Base-by-base conservation (phyloP, 2,888 invertebrate species). In the Hyposoter didymator region DNA sequence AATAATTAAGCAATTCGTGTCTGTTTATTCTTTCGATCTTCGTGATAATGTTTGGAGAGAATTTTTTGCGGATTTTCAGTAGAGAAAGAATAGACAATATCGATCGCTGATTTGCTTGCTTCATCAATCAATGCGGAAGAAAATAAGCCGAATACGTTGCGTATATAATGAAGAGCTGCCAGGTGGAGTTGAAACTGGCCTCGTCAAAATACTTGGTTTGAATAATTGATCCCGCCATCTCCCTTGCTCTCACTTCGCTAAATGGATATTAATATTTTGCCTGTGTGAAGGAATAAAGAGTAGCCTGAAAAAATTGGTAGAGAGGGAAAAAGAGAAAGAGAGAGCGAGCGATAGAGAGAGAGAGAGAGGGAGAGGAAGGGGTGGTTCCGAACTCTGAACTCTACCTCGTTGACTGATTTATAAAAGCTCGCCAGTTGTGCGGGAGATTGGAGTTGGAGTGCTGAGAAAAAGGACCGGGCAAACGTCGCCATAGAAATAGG, bases 221-320 rank as follows among this genome's bases (percentile, higher is more conserved):
- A 81, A 84, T 86, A 84, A 86, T 86, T 84, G 83, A 67, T 74
- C 45, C 49, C 22, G 14, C 66, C 19, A 43, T 52, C 39, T 64
- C 19, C 19, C 43, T 70, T 47, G 28, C 45, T 64, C 72, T 67
- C n/a, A 35, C 74, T 74, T 66, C 19, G 59, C 81, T 75, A 74
- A 84, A 84, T 86, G 83, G 81, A 81, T 86, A 86, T 86, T 84
- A 83, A 86, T 83, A 86, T 81, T 81, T 76, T 32, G 35, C 32
- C 69, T 12, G 80, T 62, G 35, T 45, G 76, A 72, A 82, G 72
- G 72, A 76, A 62, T 82, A 85, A 79, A 52, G 82, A 62, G 32
- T 14, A 72, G 52, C 59, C 47, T 49, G 75, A 17, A 66, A 74
- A 43, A 10, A 39, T 39, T 5, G 39, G 39, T 39, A 64, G 62